phyloP scores from a whole-genome alignment of 2,797 vertebrate species.

The Cephalopachus bancanus region DNA sequence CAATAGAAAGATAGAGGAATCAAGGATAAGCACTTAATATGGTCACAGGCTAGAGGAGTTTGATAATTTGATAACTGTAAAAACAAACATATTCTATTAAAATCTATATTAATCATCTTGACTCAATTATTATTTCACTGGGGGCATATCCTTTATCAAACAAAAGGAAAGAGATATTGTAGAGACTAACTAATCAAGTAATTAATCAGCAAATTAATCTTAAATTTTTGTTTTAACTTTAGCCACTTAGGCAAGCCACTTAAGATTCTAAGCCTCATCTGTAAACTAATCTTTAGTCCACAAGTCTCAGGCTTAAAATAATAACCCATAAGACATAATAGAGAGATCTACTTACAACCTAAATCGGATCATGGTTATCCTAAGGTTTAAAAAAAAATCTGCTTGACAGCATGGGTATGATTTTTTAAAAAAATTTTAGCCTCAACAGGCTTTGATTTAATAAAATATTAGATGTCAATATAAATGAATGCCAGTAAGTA shows the following conservation, averaged over 20 bases:
- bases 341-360: background rate
- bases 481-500: background rate
- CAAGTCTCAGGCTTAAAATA: background rate
- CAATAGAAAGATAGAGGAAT: background rate
- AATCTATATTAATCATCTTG: background rate
- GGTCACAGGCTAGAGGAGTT: background rate
- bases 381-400: background rate
- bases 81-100: conserved; percentile 11
- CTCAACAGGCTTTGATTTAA: conserved; percentile 12
- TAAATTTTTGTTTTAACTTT: conserved; percentile 27
- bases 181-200: background rate
- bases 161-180: background rate
- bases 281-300: background rate
- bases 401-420: background rate
- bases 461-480: background rate
- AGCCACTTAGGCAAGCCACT: background rate
- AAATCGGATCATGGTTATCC: background rate
- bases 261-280: background rate
- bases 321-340: background rate
- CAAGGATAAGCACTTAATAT: background rate
- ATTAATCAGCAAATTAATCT: conserved; percentile 38
- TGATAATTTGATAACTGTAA: conserved; percentile 14
- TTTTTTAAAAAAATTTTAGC: background rate
- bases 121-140: conserved; percentile 29
- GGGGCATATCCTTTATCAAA: conserved; percentile 1